Base-by-base conservation (phyloP, 2,113 vertebrate species). In the Esox niger region DNA sequence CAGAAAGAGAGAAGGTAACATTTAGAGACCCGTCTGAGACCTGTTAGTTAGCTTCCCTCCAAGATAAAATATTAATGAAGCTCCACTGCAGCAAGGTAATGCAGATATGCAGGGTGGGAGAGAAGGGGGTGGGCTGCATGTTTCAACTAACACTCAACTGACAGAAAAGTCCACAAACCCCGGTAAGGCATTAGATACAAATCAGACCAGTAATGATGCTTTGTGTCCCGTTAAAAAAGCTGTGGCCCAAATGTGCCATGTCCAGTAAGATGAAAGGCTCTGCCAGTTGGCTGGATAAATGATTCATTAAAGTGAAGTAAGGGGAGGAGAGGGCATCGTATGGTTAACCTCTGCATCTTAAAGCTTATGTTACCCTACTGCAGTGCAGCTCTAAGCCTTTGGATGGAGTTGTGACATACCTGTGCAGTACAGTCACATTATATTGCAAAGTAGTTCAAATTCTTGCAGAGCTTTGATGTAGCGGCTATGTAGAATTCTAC, bases 31-130 rank as follows among this genome's bases (percentile, higher is more conserved):
- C 30, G 29, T 15, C 26, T 17, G 27, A 59, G 54, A 23, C 25
- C 54, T 10, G 21, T 23, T 7, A 23, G 26, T 26, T 23, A n/a
- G 38, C 68, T 56, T 66, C n/a, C 25, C 78, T 81, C 66, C 54
- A n/a, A 27, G 80, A 74, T 87, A 73, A 82, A 84, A 84, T 26
- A 80, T 84, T 82, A 84, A 84, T 84, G 79, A 70, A 68, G 78
- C 67, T 76, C 60, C 46, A 67, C 76, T 54, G 35, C 56, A 4
- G 20, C 79, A 70, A 58, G 35, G 55, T 79, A 58, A 81, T 64
- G 76, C 64, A 64, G 21, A 0, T 71, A 72, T 77, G 77, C 10
- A 38, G 33, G 61, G 38, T 29, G 17, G 25, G 0, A 1, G 64
- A 70, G 67, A 73, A 38, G 46, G 43, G 69, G 68, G 59, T 54